These are phyloP conservation scores for Pardalotus punctatus DNA, from an alignment of 2,113 vertebrate species.

Conservation along the genomic window DNA sequence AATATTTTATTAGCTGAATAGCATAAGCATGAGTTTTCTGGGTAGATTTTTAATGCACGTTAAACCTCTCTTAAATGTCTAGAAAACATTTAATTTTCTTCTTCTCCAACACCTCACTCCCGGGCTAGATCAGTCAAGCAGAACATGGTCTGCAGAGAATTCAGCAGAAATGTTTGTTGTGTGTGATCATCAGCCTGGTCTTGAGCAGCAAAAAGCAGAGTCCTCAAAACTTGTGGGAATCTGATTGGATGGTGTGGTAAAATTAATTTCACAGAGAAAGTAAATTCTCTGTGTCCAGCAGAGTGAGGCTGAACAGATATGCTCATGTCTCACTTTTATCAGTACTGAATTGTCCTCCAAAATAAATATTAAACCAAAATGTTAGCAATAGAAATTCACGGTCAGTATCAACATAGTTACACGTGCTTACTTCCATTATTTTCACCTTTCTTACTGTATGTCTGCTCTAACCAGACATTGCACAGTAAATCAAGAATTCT, in stretches of 20 bases:
- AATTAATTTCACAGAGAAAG: background rate
- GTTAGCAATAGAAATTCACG: background rate
- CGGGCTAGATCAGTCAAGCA: background rate
- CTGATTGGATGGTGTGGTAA: background rate
- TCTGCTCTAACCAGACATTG: background rate
- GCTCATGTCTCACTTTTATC: background rate
- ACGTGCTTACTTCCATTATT: background rate
- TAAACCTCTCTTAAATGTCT: background rate
- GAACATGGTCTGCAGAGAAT: background rate
- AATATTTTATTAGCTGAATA: background rate
- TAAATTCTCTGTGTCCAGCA: background rate
- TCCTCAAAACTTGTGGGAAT: background rate
- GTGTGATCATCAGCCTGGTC: background rate
- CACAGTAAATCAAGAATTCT: background rate
- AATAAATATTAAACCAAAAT: background rate
- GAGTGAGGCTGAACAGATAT: background rate
- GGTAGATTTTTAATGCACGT: background rate
- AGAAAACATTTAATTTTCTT: background rate
- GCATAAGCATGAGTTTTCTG: background rate
- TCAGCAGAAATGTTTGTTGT: background rate
- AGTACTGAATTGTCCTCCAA: background rate
- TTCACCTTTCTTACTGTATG: background rate
- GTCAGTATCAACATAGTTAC: background rate
- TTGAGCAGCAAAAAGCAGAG: background rate
- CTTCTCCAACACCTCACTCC: fast-evolving